A percentile compares a stretch with the other conserved stretches of the same genome.
phyloP scores from a whole-genome alignment of 2,113 vertebrate species.

The Oriolus oriolus region DNA sequence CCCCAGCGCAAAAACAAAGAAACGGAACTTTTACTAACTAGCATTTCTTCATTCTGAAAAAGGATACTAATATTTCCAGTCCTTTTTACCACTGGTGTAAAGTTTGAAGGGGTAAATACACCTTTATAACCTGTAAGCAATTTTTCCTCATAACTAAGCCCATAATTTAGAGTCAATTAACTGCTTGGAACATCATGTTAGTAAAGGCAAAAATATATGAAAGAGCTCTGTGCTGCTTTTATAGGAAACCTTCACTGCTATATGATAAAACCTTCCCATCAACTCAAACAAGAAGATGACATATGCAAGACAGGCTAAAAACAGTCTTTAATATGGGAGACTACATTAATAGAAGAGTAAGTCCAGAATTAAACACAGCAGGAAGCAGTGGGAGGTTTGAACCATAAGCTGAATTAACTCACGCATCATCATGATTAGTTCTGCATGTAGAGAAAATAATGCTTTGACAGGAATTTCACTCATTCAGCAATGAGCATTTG shows the following conservation, averaged over 20 bases:
- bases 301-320: neutral
- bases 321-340: neutral
- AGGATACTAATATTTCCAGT: neutral
- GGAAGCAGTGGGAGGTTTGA: conserved; percentile 37
- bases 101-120: neutral
- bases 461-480: conserved; percentile 1
- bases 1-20: neutral
- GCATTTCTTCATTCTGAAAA: neutral
- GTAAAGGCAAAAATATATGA: neutral
- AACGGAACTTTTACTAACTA: neutral
- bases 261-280: neutral
- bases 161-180: neutral
- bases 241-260: neutral
- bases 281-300: conserved; percentile 1
- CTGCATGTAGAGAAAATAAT: neutral
- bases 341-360: conserved; percentile 25
- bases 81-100: neutral
- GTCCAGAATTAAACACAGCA: conserved; percentile 37
- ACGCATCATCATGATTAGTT: neutral
- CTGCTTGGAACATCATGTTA: neutral
- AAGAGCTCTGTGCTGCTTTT: neutral
- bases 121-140: neutral
- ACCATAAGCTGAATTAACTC: conserved; percentile 16
- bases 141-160: neutral
- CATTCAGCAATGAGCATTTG: neutral